A percentile compares a stretch with the other conserved stretches of the same genome.
Evolutionary conservation across 2,797 vertebrate species (phyloP).

Genomic region (Vireo griseus): DNA sequence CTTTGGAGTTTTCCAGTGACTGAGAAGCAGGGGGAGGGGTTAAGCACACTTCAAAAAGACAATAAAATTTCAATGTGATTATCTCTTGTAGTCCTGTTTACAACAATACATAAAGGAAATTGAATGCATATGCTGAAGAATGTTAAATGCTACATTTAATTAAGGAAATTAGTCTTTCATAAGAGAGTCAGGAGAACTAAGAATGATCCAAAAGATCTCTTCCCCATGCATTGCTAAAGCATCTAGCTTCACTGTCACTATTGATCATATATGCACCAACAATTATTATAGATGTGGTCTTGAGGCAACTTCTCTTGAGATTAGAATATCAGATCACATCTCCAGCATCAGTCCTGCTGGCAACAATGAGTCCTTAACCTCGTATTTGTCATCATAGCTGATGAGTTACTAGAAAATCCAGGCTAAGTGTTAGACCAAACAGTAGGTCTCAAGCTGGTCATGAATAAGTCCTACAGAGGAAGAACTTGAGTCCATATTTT

Average conservation of each 20-base stretch:
- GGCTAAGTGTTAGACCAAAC: constrained; percentile 32
- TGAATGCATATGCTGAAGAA: not conserved
- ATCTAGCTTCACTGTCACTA: not conserved
- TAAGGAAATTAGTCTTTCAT: not conserved
- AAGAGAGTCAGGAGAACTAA: not conserved
- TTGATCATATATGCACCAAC: not conserved
- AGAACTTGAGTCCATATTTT: not conserved
- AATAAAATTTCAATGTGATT: not conserved
- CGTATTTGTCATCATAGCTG: not conserved
- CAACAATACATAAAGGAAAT: constrained; percentile 1
- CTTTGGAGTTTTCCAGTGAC: not conserved
- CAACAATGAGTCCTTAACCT: not conserved
- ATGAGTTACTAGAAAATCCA: constrained; percentile 29
- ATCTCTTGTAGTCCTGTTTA: not conserved
- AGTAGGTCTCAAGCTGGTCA: constrained; percentile 14
- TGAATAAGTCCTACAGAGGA: not conserved
- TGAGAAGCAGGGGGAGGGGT: not conserved
- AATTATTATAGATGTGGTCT: not conserved
- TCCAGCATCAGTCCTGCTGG: not conserved
- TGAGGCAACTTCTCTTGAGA: not conserved
- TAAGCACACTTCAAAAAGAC: not conserved
- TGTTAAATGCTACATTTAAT: not conserved
- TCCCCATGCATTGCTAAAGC: not conserved
- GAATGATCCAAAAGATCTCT: not conserved
- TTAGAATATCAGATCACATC: not conserved